Evolutionary conservation across 2,888 invertebrate genomes (phyloP).

Genomic region (Camponotus fellah): DNA sequence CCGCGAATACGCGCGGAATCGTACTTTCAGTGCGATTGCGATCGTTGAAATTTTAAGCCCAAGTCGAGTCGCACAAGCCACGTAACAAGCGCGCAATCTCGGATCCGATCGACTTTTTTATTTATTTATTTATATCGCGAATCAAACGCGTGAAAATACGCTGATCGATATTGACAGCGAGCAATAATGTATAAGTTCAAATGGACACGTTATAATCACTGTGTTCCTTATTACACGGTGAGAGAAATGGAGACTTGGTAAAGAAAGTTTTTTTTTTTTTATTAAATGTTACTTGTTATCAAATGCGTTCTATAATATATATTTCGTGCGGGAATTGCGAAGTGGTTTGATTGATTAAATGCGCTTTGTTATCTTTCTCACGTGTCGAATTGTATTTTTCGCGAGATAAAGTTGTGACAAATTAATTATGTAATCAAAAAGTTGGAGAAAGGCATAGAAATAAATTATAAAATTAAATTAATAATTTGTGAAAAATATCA

Average conservation of each 20-base stretch:
- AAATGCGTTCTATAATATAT: not conserved
- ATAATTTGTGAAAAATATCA: not conserved
- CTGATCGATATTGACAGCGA: slow-evolving; percentile 17
- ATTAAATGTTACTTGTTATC: not conserved
- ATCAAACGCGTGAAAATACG: slow-evolving; percentile 26
- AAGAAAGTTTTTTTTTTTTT: not conserved
- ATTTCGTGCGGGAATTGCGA: not conserved
- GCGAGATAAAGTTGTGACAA: not conserved
- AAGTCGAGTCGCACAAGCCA: slow-evolving; percentile 3
- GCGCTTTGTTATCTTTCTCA: not conserved
- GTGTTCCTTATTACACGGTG: not conserved
- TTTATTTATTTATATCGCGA: slow-evolving; percentile 5
- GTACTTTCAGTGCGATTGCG: slow-evolving; percentile 1
- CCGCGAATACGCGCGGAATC: not conserved
- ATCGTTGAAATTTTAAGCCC: not conserved
- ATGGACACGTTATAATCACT: not conserved
- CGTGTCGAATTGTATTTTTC: not conserved
- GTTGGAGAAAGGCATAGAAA: not conserved
- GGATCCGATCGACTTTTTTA: slow-evolving; percentile 10
- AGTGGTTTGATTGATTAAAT: not conserved
- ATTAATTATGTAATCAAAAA: not conserved
- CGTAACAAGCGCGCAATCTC: not conserved
- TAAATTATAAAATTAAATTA: no score
- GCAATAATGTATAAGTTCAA: slow-evolving; percentile 16
- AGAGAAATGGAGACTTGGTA: not conserved